These are phyloP conservation scores for Prolemur simus DNA, from an alignment of 2,113 vertebrate species.

Conservation along the genomic window DNA sequence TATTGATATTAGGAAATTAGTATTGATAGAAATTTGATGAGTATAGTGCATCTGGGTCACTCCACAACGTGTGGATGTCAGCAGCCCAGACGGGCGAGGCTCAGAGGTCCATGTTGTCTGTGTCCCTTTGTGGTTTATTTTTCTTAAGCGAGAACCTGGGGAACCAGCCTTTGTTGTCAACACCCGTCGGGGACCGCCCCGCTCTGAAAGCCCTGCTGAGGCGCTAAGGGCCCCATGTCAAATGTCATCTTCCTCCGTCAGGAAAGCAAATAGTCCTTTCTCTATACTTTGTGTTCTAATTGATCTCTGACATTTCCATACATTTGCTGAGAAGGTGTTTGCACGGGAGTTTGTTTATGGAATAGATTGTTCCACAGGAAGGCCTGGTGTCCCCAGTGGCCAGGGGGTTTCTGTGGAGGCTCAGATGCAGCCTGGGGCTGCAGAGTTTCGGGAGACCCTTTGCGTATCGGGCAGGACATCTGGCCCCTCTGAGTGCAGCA, in stretches of 20 bases:
- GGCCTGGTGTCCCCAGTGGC: not conserved
- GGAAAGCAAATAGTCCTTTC: not conserved
- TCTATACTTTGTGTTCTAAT: not conserved
- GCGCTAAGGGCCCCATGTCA: accelerated
- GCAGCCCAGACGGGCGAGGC: conserved; percentile 66
- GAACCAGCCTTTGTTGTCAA: not conserved
- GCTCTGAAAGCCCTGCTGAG: accelerated
- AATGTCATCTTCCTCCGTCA: not conserved
- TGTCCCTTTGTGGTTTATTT: accelerated
- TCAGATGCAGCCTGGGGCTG: too few relatives aligned
- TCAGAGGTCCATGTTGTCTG: conserved; percentile 21
- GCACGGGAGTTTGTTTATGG: not conserved
- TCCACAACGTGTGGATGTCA: conserved; percentile 84
- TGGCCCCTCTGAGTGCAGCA: accelerated
- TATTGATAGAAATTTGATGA: conserved; percentile 98
- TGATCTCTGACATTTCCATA: not conserved
- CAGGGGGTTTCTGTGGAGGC: accelerated
- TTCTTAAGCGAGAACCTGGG: not conserved
- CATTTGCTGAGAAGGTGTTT: not conserved
- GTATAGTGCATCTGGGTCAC: conserved; percentile 88
- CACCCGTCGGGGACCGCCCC: accelerated
- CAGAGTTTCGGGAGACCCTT: not conserved
- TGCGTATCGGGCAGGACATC: accelerated
- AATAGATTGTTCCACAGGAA: not conserved
- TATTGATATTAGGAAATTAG: conserved; percentile 99